phyloP scores from a whole-genome alignment of 2,113 vertebrate species.

The Silurus glanis region DNA sequence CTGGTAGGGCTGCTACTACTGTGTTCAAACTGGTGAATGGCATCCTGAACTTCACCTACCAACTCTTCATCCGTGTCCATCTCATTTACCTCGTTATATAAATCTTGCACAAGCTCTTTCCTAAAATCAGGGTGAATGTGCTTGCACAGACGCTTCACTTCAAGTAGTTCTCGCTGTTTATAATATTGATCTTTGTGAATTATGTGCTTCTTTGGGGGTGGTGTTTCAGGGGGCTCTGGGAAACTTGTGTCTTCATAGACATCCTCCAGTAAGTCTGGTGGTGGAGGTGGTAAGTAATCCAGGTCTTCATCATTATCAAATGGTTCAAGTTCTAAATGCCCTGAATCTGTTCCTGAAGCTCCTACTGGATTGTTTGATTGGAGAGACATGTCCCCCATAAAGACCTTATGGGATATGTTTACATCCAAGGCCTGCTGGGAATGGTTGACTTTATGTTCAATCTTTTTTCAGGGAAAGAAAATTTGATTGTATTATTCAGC shows the following conservation, averaged over 20 bases:
- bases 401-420: slow-evolving; percentile 64
- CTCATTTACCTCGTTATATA: slow-evolving; percentile 73
- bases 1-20: slow-evolving; percentile 64
- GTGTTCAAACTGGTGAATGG: slow-evolving; percentile 75
- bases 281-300: slow-evolving; percentile 77
- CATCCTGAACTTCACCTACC: slow-evolving; percentile 69
- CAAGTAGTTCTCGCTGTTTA: slow-evolving; percentile 78
- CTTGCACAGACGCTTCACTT: slow-evolving; percentile 83
- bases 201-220: slow-evolving; percentile 58
- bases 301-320: slow-evolving; percentile 66
- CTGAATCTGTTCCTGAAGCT: slow-evolving; percentile 47
- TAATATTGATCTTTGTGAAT: slow-evolving; percentile 73
- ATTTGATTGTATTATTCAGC: slow-evolving; percentile 28
- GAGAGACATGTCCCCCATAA: slow-evolving; percentile 64
- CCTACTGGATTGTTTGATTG: slow-evolving; percentile 52
- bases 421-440: slow-evolving; percentile 71
- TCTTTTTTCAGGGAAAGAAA: slow-evolving; percentile 76
- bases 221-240: slow-evolving; percentile 68
- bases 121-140: slow-evolving; percentile 81
- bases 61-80: slow-evolving; percentile 59
- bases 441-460: slow-evolving; percentile 75
- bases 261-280: slow-evolving; percentile 75
- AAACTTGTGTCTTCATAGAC: slow-evolving; percentile 71
- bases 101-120: slow-evolving; percentile 80
- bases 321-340: slow-evolving; percentile 53